Evolutionary conservation across 2,113 vertebrate genomes (phyloP), one percentile per base, ranked within the genome.

Genomic region (Piaya cayana): DNA sequence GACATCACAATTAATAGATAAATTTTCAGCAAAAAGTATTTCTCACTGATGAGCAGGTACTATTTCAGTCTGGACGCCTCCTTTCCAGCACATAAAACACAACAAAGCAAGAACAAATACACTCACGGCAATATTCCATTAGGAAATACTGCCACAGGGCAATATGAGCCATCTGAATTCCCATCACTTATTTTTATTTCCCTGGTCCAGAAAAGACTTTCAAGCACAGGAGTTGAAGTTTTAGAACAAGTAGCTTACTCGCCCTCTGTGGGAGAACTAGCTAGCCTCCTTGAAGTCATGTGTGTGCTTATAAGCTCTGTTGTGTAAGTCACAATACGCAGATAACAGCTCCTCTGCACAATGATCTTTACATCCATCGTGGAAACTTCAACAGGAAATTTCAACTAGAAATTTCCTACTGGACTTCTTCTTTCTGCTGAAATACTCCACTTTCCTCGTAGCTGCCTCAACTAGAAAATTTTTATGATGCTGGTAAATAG

Each of bases 401-500:
- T 39, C 39, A 39, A 39, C 39, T 39, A 39, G 39, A 45, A 45
- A 86, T 81, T 87, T 94, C 70, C 45, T 59, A 64, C 16, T 90
- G 58, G 63, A 77, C 47, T 76, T 63, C 34, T 82, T 93, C 56
- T 21, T 86, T 88, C 58, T 88, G 94, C 82, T 96, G 72, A 85
- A 80, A 83, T 63, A 90, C 80, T 14, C 1, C 11, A 36, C 72
- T 71, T 68, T 89, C 72, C 45, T 50, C 37, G 49, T 5, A 21
- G 21, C 21, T 96, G 72, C 64, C 58, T 96, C 86, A 72, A 72
- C 72, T 37, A 76, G 94, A 82, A 92, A 59, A 30, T 19, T 56
- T 80, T 93, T 94, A 87, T 64, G 43, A 86, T 96, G 56, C 27
- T 91, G 56, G 74, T 45, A 91, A 88, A 91, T 43, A 55, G 89